A percentile compares a stretch with the other conserved stretches of the same genome.
Conservation (phyloP, 2,113 vertebrate species). For the Chrysemys picta region DNA sequence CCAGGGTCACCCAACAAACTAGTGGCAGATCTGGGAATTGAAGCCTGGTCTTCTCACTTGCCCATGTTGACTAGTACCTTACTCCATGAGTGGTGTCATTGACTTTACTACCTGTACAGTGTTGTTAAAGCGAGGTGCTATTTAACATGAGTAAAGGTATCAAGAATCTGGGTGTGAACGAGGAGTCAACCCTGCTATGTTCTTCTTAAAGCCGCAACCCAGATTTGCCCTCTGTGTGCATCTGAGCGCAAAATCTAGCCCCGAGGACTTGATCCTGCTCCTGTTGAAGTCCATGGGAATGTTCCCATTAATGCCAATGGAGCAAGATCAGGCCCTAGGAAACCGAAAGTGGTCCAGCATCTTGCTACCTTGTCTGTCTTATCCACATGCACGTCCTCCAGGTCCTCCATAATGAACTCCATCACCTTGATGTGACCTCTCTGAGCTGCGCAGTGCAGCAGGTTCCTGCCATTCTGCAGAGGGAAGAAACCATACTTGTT, state of each 20-base stretch:
- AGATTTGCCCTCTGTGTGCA: background rate
- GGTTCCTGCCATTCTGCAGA: constrained; percentile 83
- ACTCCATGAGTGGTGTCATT: background rate
- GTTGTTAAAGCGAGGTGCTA: background rate
- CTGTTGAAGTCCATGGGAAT: background rate
- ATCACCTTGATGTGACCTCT: constrained; percentile 85
- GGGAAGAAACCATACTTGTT: background rate
- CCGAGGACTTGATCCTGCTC: background rate
- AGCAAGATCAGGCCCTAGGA: background rate
- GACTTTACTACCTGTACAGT: background rate
- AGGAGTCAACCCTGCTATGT: background rate
- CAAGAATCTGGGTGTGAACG: background rate
- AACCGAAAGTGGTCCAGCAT: background rate
- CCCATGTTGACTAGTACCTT: background rate
- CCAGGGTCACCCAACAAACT: background rate
- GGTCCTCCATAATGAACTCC: constrained; percentile 87
- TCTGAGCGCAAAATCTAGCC: background rate
- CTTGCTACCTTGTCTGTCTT: constrained; percentile 82
- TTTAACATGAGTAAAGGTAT: background rate
- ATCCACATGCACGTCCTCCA: constrained; percentile 86
- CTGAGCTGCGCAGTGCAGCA: constrained; percentile 90
- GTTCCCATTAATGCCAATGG: background rate
- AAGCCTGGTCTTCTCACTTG: background rate
- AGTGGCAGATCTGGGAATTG: background rate
- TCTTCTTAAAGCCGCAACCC: background rate